Conservation (phyloP, 1,140 invertebrate genomes). For the Orius insidiosus region DNA sequence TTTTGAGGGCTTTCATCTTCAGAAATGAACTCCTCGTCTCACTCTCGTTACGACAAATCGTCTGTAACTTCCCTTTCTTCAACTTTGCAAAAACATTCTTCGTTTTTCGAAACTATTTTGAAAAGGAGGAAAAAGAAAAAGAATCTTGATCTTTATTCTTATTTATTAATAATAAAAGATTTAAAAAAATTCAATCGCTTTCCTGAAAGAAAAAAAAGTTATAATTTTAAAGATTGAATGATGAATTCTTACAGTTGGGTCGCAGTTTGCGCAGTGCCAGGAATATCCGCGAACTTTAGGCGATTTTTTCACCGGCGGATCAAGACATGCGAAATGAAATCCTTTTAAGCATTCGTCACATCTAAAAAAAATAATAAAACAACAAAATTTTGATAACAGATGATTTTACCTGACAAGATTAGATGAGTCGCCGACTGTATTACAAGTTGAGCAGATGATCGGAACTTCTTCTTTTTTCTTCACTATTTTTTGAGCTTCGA, state of each 20-base stretch:
- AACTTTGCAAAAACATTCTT: too few species aligned
- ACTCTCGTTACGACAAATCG: too few species aligned
- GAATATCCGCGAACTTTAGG: conserved; percentile 84
- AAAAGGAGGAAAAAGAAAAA: too few species aligned
- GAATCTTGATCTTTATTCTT: too few species aligned
- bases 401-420: conserved; percentile 45
- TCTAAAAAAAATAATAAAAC: conserved; percentile 30
- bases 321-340: conserved; percentile 81
- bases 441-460: conserved; percentile 48
- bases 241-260: conserved; percentile 69
- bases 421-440: conserved; percentile 34
- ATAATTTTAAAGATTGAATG: too few species aligned
- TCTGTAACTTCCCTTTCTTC: too few species aligned
- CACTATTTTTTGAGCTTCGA: conserved; percentile 16
- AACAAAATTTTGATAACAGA: conserved; percentile 2
- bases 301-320: conserved; percentile 82
- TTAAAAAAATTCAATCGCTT: too few species aligned
- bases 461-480: conserved; percentile 28
- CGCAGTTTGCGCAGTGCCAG: conserved; percentile 91
- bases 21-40: too few species aligned
- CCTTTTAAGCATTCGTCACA: conserved; percentile 83
- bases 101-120: too few species aligned
- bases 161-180: too few species aligned
- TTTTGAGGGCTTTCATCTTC: too few species aligned
- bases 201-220: too few species aligned